phyloP scores from a whole-genome alignment of 2,888 invertebrate species.

The Drosophila greeni region DNA sequence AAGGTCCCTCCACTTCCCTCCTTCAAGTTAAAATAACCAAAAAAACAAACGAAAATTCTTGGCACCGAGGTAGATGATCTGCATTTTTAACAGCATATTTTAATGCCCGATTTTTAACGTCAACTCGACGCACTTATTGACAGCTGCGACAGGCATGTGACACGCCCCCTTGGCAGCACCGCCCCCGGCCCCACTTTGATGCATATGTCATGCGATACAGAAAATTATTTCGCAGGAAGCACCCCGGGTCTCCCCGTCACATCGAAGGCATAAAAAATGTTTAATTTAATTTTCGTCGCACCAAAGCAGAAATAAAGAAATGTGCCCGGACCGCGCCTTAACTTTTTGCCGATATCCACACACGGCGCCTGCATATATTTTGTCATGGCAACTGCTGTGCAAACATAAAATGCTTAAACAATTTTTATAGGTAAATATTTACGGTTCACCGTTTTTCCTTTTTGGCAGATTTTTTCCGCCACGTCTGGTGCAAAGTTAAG shows the following conservation, averaged over 20 bases:
- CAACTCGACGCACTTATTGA: slow-evolving; percentile 70
- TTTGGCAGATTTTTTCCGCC: neutral
- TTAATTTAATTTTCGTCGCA: slow-evolving; percentile 65
- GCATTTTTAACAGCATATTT: slow-evolving; percentile 74
- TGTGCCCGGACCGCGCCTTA: slow-evolving; percentile 19
- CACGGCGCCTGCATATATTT: slow-evolving; percentile 17
- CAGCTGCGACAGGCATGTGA: slow-evolving; percentile 66
- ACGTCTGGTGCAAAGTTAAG: slow-evolving; percentile 21
- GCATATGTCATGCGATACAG: slow-evolving; percentile 73
- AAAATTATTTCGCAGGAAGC: slow-evolving; percentile 65
- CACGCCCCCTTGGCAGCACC: slow-evolving; percentile 12
- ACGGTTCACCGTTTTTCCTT: slow-evolving; percentile 12
- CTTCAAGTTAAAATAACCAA: neutral
- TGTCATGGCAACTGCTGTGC: slow-evolving; percentile 65
- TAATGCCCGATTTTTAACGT: slow-evolving; percentile 74
- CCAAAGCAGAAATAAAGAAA: slow-evolving; percentile 36
- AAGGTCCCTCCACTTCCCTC: slow-evolving; percentile 36
- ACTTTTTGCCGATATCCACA: slow-evolving; percentile 11
- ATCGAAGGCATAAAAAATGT: slow-evolving; percentile 62
- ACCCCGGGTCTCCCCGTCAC: slow-evolving; percentile 15
- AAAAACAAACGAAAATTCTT: slow-evolving; percentile 2
- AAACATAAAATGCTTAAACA: slow-evolving; percentile 73
- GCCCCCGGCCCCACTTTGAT: slow-evolving; percentile 50
- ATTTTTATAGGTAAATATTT: slow-evolving; percentile 67
- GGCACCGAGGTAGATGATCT: slow-evolving; percentile 37